phyloP scores from a whole-genome alignment of 2,113 vertebrate genomes.

The Synchiropus splendidus region DNA sequence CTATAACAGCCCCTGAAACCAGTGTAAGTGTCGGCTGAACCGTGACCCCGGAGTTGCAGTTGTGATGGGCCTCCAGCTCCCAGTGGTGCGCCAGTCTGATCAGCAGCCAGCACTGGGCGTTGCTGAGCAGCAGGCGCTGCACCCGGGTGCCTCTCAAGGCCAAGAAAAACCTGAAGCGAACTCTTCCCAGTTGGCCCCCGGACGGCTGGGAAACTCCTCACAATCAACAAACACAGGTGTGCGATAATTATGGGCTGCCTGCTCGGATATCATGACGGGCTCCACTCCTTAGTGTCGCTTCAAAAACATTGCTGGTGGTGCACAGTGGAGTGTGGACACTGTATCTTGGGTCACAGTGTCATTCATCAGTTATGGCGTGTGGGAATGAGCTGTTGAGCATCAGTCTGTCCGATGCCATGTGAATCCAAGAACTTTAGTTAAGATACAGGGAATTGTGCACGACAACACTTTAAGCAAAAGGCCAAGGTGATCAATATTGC shows the following conservation, averaged over 20 bases:
- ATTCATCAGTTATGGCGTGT: conserved; percentile 35
- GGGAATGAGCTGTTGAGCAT: conserved; percentile 34
- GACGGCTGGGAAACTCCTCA: conserved; percentile 63
- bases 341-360: conserved; percentile 27
- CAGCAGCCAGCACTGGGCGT: conserved; percentile 42
- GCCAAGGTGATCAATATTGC: too few species aligned
- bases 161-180: conserved; percentile 63
- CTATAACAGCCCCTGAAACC: too few species aligned
- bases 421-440: too few species aligned
- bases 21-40: too few species aligned
- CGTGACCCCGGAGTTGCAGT: conserved; percentile 9
- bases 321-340: conserved; percentile 27
- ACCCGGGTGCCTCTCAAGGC: conserved; percentile 63
- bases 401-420: too few species aligned
- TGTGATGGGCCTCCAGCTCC: conserved; percentile 47
- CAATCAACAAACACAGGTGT: conserved; percentile 69
- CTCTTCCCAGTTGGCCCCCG: conserved; percentile 52
- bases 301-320: conserved; percentile 42
- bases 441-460: too few species aligned
- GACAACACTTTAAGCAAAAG: too few species aligned
- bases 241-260: conserved; percentile 64
- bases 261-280: conserved; percentile 54
- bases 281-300: conserved; percentile 46
- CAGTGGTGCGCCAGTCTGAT: conserved; percentile 44
- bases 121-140: conserved; percentile 35